Evolutionary conservation across 2,113 vertebrate species (phyloP).

Genomic region (Hyaena hyaena): DNA sequence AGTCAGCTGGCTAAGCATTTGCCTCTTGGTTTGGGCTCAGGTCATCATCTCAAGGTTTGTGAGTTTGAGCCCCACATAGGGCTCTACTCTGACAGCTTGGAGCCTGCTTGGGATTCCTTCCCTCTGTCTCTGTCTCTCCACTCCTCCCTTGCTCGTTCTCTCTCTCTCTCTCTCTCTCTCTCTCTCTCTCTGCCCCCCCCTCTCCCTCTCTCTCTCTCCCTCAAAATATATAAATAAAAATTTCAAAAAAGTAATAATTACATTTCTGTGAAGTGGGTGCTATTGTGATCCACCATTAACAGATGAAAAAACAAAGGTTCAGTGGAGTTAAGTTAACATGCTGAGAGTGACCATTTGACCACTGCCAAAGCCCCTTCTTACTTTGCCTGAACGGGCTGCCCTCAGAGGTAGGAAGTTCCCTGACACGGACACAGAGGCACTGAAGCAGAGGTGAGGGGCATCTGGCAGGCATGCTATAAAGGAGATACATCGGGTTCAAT

Average conservation of each 20-base stretch:
- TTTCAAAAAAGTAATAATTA: neutral
- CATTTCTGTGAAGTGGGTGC: neutral
- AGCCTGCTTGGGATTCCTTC: no score
- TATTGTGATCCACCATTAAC: neutral
- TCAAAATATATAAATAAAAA: no score
- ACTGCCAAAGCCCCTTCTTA: neutral
- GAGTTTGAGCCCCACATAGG: no score
- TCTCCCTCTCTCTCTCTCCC: no score
- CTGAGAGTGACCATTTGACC: neutral
- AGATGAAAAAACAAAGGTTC: neutral
- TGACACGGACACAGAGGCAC: neutral
- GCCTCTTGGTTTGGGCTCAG: no score
- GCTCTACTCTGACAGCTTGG: no score
- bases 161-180: no score
- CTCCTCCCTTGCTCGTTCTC: no score
- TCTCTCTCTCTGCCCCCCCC: no score
- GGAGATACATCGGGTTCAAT: neutral
- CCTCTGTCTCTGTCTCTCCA: no score
- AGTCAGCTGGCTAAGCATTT: no score
- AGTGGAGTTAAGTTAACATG: neutral
- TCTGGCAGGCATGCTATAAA: neutral
- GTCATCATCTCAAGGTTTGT: no score
- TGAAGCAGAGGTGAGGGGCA: neutral
- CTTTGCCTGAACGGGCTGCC: neutral
- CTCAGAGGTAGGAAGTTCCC: neutral